A percentile compares a stretch with the other conserved stretches of the same genome.
These are phyloP conservation scores for Columba janthina DNA, from an alignment of 2,113 vertebrate genomes.

Conservation along the genomic window DNA sequence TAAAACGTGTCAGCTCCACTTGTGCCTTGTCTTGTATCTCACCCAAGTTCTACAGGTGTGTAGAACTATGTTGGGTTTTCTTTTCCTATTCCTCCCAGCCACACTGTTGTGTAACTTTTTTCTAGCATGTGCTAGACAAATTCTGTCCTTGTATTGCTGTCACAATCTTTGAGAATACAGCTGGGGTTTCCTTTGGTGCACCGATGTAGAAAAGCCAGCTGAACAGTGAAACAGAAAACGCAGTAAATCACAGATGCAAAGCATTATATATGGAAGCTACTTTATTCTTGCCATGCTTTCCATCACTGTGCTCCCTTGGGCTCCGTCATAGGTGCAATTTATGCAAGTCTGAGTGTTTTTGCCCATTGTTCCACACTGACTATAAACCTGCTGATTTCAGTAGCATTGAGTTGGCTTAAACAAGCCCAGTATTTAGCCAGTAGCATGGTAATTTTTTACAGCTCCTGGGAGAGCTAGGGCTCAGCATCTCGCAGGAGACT, in stretches of 20 bases:
- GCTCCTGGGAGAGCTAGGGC: not conserved
- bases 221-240: not conserved
- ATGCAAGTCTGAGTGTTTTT: not conserved
- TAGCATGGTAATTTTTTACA: not conserved
- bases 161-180: not conserved
- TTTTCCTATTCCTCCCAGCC: not conserved
- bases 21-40: not conserved
- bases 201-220: not conserved
- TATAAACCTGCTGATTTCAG: not conserved
- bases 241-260: not conserved
- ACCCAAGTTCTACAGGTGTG: not conserved
- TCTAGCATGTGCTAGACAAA: not conserved
- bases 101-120: not conserved
- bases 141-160: not conserved
- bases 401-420: not conserved
- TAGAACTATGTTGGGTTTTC: not conserved
- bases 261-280: not conserved
- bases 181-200: not conserved
- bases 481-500: not conserved
- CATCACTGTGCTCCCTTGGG: not conserved
- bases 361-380: not conserved
- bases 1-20: not conserved
- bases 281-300: not conserved
- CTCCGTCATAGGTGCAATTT: not conserved
- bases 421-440: not conserved